phyloP scores from a whole-genome alignment of 2,888 invertebrate species.

The Platycheirus rosarum region DNA sequence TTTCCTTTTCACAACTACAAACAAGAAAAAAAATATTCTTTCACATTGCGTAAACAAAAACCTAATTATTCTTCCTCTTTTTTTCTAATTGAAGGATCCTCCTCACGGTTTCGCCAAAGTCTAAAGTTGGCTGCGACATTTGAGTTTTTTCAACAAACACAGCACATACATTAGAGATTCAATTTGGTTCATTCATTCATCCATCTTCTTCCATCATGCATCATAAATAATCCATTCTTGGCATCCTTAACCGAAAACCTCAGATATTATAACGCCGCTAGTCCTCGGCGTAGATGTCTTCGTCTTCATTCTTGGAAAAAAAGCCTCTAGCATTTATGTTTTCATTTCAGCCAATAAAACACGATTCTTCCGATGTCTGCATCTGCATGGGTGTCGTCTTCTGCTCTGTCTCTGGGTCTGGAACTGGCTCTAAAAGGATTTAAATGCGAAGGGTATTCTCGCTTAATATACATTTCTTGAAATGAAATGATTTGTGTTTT shows the following conservation, averaged over 20 bases:
- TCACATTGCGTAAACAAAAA: neutral
- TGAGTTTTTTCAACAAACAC: conserved; percentile 2
- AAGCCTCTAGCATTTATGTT: conserved; percentile 12
- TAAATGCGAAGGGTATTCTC: neutral
- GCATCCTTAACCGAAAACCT: neutral
- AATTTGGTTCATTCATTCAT: conserved; percentile 14
- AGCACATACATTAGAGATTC: conserved; percentile 8
- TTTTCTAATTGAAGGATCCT: neutral
- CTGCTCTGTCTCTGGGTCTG: no score
- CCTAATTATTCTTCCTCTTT: neutral
- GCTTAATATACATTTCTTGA: conserved; percentile 16
- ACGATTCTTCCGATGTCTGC: neutral
- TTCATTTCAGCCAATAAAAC: conserved; percentile 24
- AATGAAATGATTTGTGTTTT: conserved; percentile 50
- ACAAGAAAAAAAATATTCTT: neutral
- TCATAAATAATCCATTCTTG: conserved; percentile 45
- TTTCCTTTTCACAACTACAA: neutral
- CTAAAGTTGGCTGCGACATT: neutral
- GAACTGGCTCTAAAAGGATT: conserved; percentile 1
- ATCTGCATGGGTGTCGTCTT: neutral
- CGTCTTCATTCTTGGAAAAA: neutral
- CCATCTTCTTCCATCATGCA: neutral
- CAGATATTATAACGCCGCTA: neutral
- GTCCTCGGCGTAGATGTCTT: no score
- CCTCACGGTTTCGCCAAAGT: no score